Percentiles rank a stretch among this genome's conserved stretches.
These are phyloP conservation scores for Lophotriccus pileatus DNA, from an alignment of 2,797 vertebrate genomes.

Conservation along the genomic window DNA sequence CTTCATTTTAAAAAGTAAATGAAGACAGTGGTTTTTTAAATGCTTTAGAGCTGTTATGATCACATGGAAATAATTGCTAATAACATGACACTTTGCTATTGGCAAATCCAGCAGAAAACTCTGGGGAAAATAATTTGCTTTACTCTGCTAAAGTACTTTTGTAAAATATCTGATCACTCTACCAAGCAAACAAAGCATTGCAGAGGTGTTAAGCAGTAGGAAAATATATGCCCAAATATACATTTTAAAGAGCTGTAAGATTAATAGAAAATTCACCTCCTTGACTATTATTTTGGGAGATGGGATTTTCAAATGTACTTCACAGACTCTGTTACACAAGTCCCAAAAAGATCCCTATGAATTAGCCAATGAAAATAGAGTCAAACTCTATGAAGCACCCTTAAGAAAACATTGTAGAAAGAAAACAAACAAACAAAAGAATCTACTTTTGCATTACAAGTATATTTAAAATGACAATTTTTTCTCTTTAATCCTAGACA, in stretches of 20 bases:
- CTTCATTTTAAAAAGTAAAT: not conserved
- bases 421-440: not conserved
- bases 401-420: not conserved
- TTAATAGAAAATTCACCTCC: not conserved
- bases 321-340: not conserved
- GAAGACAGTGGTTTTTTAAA: not conserved
- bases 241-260: not conserved
- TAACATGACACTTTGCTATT: not conserved
- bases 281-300: not conserved
- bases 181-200: not conserved
- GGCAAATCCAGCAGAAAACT: not conserved
- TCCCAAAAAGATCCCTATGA: not conserved
- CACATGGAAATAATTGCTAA: not conserved
- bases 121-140: not conserved
- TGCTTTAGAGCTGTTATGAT: not conserved
- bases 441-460: not conserved
- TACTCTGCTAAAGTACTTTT: not conserved
- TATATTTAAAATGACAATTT: not conserved
- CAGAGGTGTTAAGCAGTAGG: not conserved
- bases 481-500: not conserved
- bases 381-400: not conserved
- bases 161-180: not conserved
- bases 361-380: not conserved
- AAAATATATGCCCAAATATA: not conserved
- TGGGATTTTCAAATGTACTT: not conserved